Base-by-base conservation (phyloP, 1,140 invertebrate species). In the Drosophila pallidifrons region DNA sequence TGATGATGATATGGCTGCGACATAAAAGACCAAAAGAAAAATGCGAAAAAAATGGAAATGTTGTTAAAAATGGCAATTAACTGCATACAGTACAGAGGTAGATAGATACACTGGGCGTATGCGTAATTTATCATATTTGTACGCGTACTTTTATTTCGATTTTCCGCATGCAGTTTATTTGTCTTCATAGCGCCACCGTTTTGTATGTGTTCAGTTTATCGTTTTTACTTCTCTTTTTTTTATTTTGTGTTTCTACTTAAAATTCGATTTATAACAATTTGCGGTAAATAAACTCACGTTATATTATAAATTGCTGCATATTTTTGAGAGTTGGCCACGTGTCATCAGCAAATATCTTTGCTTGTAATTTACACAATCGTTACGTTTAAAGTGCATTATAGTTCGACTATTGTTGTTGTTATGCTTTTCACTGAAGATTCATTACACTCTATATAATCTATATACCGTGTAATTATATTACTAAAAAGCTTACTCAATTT, bases 181-280 rank as follows among this genome's bases (percentile, higher is more conserved):
- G 38, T 70, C 35, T 47, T 30, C 46, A 41, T 43, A 11, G 38
- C 46, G 10, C 10, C 20, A 0, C 8, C 38, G 7, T 57, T 30
- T 30, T 28, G 16, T 61, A 5, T 20, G 20, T 20, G 55, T 82
- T 32, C 61, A 49, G 1, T 43, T 35, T 51, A 35, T 64, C 30
- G 15, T 10, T 32, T 60, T 45, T 46, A 11, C 15, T 25, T 25
- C 20, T 25, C 20, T 25, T 25, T 25, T 25, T 25, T 25, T 25
- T 25, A 25, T 13, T 10, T 15, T 11, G 7, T 16, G 43, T 32
- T 11, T 45, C n/a, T 20, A 78, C 78, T 85, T 85, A 75, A 86
- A 86, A 81, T 85, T 86, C 81, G 81, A 85, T 85, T 85, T 83
- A 85, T 85, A 85, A 85, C 70, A 85, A 85, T 83, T 83, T 83